Conservation (phyloP, 2,797 vertebrate species). For the Carcharodon carcharias region DNA sequence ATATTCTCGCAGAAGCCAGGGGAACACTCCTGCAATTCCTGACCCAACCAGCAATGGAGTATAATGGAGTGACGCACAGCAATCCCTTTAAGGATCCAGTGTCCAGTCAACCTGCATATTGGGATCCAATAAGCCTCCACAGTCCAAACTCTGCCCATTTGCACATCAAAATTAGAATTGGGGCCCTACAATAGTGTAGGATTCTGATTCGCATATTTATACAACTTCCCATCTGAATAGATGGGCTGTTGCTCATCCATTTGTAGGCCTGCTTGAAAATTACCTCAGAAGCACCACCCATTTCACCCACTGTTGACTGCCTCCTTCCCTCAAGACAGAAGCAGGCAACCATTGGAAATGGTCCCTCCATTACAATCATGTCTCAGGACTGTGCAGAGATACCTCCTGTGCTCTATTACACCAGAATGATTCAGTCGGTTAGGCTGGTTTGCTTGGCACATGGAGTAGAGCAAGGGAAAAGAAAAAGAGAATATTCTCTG, state of each 20-base stretch:
- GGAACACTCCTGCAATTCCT: too few species aligned
- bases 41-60: too few species aligned
- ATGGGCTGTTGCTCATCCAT: neutral
- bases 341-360: neutral
- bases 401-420: neutral
- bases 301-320: neutral
- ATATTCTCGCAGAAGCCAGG: too few species aligned
- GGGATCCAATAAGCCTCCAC: neutral
- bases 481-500: neutral
- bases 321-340: neutral
- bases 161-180: neutral
- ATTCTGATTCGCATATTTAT: neutral
- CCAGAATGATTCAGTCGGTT: neutral
- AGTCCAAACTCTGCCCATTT: neutral
- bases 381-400: neutral
- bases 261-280: neutral
- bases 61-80: too few species aligned
- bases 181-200: neutral
- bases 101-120: too few species aligned
- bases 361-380: neutral
- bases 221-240: neutral
- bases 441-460: neutral
- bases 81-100: too few species aligned
- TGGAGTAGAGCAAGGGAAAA: neutral
- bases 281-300: neutral